Evolutionary conservation across 2,797 vertebrate species (phyloP).

Genomic region (Podargus strigoides): DNA sequence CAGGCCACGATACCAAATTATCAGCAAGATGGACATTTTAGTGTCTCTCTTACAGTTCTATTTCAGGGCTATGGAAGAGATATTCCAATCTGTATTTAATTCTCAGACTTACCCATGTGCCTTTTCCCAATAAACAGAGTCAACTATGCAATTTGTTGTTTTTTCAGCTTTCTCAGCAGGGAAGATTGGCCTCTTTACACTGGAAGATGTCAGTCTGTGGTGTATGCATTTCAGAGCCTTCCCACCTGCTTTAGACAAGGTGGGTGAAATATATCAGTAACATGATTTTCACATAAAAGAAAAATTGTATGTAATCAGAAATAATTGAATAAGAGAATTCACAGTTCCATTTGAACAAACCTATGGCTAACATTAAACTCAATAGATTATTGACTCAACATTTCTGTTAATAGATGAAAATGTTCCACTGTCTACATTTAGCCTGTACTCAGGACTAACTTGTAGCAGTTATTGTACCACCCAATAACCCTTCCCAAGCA

Average conservation of each 20-base stretch:
- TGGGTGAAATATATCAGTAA: not conserved
- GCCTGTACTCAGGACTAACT: no score
- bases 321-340: not conserved
- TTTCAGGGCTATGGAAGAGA: not conserved
- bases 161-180: constrained; percentile 43
- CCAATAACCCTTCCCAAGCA: no score
- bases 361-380: not conserved
- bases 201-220: not conserved
- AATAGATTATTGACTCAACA: not conserved
- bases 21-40: not conserved
- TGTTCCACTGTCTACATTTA: no score
- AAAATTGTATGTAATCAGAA: not conserved
- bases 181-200: not conserved
- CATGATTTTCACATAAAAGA: not conserved
- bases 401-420: not conserved
- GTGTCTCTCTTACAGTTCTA: not conserved
- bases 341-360: not conserved
- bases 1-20: not conserved
- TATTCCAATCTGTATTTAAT: not conserved
- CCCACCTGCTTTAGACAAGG: not conserved
- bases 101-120: not conserved
- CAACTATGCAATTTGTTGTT: not conserved
- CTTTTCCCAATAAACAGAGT: not conserved
- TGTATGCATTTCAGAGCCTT: not conserved
- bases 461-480: no score